These are phyloP conservation scores for Troglohyphantes excavatus DNA, from an alignment of 2,888 invertebrate genomes.

Conservation along the genomic window DNA sequence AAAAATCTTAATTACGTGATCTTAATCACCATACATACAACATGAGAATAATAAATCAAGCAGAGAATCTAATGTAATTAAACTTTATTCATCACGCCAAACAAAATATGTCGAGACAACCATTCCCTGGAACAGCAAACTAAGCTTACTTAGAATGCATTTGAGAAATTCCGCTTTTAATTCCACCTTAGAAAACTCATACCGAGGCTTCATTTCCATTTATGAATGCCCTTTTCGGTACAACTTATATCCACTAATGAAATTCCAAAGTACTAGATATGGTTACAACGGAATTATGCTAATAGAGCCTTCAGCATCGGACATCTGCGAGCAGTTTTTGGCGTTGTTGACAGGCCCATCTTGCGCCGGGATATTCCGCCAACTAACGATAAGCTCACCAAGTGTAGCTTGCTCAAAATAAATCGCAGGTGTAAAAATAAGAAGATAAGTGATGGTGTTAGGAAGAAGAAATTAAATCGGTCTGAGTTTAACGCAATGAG, in stretches of 20 bases:
- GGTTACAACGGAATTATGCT: conserved; percentile 59
- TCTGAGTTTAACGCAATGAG: conserved; percentile 35
- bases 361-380: neutral
- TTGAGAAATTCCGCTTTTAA: conserved; percentile 38
- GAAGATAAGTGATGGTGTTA: conserved; percentile 28
- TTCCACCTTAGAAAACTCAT: conserved; percentile 46
- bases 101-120: neutral
- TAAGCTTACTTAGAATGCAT: neutral
- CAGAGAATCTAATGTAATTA: neutral
- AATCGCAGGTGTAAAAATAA: neutral
- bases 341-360: conserved; percentile 2
- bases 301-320: conserved; percentile 38
- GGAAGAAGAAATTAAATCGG: conserved; percentile 51
- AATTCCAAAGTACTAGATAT: conserved; percentile 35
- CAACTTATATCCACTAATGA: conserved; percentile 62
- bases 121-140: neutral
- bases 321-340: conserved; percentile 17
- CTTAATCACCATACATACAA: neutral
- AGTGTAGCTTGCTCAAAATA: conserved; percentile 15
- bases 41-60: neutral
- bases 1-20: neutral
- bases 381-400: conserved; percentile 7
- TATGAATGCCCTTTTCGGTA: conserved; percentile 44
- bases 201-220: conserved; percentile 43
- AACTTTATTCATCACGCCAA: neutral